Evolutionary conservation across 2,113 vertebrate genomes (phyloP), one percentile per base, ranked within the genome.

Genomic region (Onychostruthus taczanowskii): DNA sequence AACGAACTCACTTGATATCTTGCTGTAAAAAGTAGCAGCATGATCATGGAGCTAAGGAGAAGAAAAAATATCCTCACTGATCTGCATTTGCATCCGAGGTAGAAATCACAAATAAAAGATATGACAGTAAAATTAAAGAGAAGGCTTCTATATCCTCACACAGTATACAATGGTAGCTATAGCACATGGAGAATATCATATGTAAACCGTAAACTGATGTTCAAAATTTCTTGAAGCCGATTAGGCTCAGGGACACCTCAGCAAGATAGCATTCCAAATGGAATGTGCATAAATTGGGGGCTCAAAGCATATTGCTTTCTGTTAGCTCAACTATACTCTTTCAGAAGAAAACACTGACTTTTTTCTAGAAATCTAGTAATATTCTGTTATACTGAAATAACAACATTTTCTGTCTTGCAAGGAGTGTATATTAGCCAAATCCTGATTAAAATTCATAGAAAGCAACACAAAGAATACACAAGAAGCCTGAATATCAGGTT

Each of bases 391-490:
- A 84, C 37, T 16, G 78, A 92, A 93, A 87, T 47, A 83, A 76
- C 75, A 83, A 19, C 16, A 23, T 59, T 56, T 94, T 81, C 63
- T 4, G 0, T 89, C 77, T 93, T 64, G 58, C 50, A 76, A 61
- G 56, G n/a, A 92, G 52, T 30, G 37, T 30, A 39, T 82, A 63
- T 91, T 67, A 94, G 39, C 56, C 62, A 90, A 94, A 67, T 50
- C 30, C 43, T 74, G 73, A 79, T 63, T 93, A 89, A 93, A 91
- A 91, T 84, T 91, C 87, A 90, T 80, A 69, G 87, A 94, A 75
- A 88, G 23, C 62, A 95, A 61, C 78, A 96, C 81, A 96, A 95
- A 96, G 91, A 87, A 87, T 89, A 61, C 72, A 80, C 50, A 69
- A 94, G 73, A 35, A 97, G n/a, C 21, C 67, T 90, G 64, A 78